A percentile compares a stretch with the other conserved stretches of the same genome.
Evolutionary conservation across 2,888 invertebrate species (phyloP).

Genomic region (Rhaphigaster nebulosa): DNA sequence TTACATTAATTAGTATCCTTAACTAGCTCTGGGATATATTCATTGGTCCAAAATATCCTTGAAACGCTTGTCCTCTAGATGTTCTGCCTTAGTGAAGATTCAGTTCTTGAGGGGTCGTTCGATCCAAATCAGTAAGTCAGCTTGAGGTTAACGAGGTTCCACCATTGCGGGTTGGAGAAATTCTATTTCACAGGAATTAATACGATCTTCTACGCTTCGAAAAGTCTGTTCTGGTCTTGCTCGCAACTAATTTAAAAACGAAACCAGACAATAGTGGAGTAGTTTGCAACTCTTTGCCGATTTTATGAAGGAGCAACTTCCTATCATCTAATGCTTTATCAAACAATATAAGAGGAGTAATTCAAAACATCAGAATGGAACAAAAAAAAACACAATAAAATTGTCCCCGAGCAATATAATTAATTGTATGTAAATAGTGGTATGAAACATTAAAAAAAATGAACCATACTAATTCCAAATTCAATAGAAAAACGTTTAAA

Average conservation of each 20-base stretch:
- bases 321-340: not conserved
- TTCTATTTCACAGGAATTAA: slow-evolving; percentile 26
- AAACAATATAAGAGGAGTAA: not conserved
- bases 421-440: not conserved
- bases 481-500: no score
- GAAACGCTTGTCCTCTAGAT: not conserved
- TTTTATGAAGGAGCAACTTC: not conserved
- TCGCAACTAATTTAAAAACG: not conserved
- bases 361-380: no score
- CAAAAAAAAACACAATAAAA: no score
- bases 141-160: slow-evolving; percentile 5
- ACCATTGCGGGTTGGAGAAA: not conserved
- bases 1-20: not conserved
- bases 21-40: not conserved
- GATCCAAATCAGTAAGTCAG: slow-evolving; percentile 6
- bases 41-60: not conserved
- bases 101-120: not conserved
- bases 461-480: no score
- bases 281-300: not conserved
- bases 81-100: slow-evolving; percentile 19
- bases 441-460: no score
- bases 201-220: not conserved
- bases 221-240: not conserved
- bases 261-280: not conserved
- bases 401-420: not conserved